These are phyloP conservation scores for Lomographa bimaculata DNA, from an alignment of 2,888 invertebrate species.

Conservation along the genomic window DNA sequence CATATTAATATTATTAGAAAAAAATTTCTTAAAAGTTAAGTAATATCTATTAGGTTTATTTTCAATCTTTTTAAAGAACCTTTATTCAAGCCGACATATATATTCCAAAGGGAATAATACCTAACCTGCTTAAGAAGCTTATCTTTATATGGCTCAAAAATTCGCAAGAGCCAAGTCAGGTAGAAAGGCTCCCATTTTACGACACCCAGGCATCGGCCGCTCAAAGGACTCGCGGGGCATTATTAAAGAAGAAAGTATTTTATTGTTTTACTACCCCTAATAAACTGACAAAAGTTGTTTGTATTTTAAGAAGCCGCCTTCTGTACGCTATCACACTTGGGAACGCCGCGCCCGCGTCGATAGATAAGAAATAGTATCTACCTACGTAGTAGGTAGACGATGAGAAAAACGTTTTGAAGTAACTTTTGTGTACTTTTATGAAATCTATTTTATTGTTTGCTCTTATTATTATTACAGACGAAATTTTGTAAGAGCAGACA, in stretches of 20 bases:
- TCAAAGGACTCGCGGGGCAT: constrained; percentile 29
- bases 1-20: too few relatives aligned
- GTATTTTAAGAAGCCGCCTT: constrained; percentile 60
- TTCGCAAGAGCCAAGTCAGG: constrained; percentile 58
- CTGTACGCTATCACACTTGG: constrained; percentile 43
- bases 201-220: constrained; percentile 35
- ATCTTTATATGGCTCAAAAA: constrained; percentile 33
- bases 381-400: neutral
- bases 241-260: constrained; percentile 52
- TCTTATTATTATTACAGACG: too few relatives aligned
- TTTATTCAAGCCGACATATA: too few relatives aligned
- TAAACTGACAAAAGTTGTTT: constrained; percentile 56
- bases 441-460: constrained; percentile 2
- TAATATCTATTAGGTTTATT: too few relatives aligned
- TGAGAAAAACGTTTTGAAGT: constrained; percentile 2
- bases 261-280: constrained; percentile 66
- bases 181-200: constrained; percentile 46
- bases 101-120: too few relatives aligned
- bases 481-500: too few relatives aligned
- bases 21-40: too few relatives aligned
- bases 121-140: constrained; percentile 6
- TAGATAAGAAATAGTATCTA: constrained; percentile 15
- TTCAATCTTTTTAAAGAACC: too few relatives aligned
- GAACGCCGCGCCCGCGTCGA: constrained; percentile 38
- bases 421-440: too few relatives aligned